Evolutionary conservation across 1,140 invertebrate genomes (phyloP).

Genomic region (Lepidotrigona ventralis): DNA sequence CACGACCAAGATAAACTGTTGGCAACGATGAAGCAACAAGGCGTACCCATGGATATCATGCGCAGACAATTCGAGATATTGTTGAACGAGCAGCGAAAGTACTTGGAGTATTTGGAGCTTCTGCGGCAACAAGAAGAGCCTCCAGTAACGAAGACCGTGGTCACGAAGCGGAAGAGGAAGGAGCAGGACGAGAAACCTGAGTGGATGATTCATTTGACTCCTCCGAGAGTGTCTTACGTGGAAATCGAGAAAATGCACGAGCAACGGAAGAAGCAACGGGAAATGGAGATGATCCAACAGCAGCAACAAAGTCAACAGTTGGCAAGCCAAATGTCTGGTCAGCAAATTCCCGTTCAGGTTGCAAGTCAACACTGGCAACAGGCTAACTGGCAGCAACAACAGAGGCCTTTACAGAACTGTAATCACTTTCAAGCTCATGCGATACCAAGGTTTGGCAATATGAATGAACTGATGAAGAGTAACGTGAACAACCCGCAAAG

Average conservation of each 20-base stretch:
- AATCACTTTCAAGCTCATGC: background rate
- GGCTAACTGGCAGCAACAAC: background rate
- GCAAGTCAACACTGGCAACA: background rate
- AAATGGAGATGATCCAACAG: background rate
- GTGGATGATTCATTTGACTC: constrained; percentile 72
- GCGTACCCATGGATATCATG: constrained; percentile 67
- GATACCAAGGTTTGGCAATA: background rate
- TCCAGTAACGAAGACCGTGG: background rate
- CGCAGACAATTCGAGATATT: constrained; percentile 71
- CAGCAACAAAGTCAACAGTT: background rate
- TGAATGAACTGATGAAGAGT: background rate
- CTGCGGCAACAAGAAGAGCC: constrained; percentile 8
- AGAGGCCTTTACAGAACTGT: background rate
- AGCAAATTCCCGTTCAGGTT: background rate
- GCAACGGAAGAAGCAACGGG: constrained; percentile 14
- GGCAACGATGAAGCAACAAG: constrained; percentile 69
- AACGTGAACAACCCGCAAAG: background rate
- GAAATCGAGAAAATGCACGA: constrained; percentile 55
- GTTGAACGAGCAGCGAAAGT: constrained; percentile 70
- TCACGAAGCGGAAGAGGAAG: constrained; percentile 1
- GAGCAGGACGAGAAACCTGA: constrained; percentile 68
- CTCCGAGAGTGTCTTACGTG: constrained; percentile 63
- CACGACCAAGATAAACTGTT: constrained; percentile 72
- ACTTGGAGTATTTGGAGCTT: constrained; percentile 62
- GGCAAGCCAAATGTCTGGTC: background rate